These are phyloP conservation scores for Apostichopus parvimensis DNA, from an alignment of 35 echinoderm and acorn worm species.

Conservation along the genomic window DNA sequence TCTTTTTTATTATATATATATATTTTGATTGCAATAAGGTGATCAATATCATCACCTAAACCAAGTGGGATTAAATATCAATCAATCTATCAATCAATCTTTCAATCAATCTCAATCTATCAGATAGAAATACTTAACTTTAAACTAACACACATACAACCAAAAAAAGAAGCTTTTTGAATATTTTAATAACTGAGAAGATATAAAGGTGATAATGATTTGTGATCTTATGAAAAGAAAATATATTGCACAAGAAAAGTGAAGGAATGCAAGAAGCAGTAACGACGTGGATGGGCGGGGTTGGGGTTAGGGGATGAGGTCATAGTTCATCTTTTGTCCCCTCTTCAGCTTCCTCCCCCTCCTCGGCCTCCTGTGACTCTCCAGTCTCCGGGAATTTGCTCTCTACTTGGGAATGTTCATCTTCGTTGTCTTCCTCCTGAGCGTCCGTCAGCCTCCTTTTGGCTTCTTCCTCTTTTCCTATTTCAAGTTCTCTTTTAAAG, in stretches of 20 bases:
- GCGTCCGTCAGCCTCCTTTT: neutral
- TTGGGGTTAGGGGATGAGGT: neutral
- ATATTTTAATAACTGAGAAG: constrained; percentile 1
- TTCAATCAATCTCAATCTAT: too few species aligned
- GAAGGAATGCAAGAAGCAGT: neutral
- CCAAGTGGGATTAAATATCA: too few species aligned
- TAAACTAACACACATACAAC: too few species aligned
- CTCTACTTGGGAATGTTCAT: neutral
- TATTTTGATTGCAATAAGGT: too few species aligned
- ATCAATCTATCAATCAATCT: too few species aligned
- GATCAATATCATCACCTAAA: too few species aligned
- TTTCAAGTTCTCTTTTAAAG: neutral
- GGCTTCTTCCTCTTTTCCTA: neutral
- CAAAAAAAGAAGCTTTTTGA: neutral
- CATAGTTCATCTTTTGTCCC: constrained; percentile 23
- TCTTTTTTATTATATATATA: too few species aligned
- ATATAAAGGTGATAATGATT: neutral
- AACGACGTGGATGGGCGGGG: neutral
- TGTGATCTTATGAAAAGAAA: neutral
- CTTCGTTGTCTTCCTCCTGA: neutral
- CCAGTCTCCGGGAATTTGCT: neutral
- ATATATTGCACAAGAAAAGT: neutral
- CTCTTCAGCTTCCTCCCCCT: neutral
- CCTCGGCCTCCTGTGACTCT: neutral
- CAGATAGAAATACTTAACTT: too few species aligned